These are phyloP conservation scores for Bothrops alternatus DNA, from an alignment of 2,797 vertebrate genomes.

Conservation along the genomic window DNA sequence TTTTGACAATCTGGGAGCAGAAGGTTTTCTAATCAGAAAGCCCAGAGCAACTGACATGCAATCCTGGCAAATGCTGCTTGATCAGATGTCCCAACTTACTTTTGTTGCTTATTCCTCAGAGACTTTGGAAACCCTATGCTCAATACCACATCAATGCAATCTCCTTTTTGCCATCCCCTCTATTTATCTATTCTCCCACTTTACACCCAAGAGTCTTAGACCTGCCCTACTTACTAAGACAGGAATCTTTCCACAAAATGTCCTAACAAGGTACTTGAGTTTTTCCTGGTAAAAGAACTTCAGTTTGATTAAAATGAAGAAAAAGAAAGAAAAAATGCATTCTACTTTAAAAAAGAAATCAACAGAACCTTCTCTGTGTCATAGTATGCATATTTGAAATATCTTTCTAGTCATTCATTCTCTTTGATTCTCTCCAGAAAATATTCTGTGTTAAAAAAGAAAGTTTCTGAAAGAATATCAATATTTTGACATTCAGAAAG, in stretches of 20 bases:
- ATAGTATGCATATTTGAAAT: conserved; percentile 74
- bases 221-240: not conserved
- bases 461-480: conserved; percentile 73
- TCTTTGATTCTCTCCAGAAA: conserved; percentile 73
- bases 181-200: not conserved
- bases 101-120: not conserved
- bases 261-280: conserved; percentile 60
- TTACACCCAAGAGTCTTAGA: not conserved
- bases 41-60: not conserved
- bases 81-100: not conserved
- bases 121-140: not conserved
- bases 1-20: not conserved
- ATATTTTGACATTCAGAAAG: conserved; percentile 72
- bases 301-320: conserved; percentile 36
- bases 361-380: conserved; percentile 66
- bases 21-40: not conserved
- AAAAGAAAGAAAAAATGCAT: conserved; percentile 44
- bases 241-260: conserved; percentile 51
- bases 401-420: conserved; percentile 74
- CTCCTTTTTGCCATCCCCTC: not conserved
- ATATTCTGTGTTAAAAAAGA: conserved; percentile 62
- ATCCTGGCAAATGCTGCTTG: not conserved
- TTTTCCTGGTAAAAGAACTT: conserved; percentile 57
- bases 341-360: conserved; percentile 67
- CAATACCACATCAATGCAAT: not conserved